Conservation (phyloP, 2,797 vertebrate genomes). For the Poeciliopsis presidionis region DNA sequence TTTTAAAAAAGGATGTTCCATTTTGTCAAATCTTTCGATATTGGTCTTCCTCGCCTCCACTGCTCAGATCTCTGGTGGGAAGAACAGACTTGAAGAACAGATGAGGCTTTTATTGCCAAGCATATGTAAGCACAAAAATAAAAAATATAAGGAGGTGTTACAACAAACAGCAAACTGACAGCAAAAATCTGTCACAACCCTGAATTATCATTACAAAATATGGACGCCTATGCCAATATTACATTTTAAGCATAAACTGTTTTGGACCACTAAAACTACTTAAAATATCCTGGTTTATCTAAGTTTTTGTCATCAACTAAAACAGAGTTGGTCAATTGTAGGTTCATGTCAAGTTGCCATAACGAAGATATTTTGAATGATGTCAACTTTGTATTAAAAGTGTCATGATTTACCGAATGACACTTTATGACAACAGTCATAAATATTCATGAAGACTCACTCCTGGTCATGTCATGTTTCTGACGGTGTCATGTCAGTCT, state of each 20-base stretch:
- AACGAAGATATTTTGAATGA: no score
- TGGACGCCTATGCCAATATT: not conserved
- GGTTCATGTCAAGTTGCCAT: no score
- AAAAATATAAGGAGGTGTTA: not conserved
- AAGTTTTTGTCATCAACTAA: not conserved
- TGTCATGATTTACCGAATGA: no score
- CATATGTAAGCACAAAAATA: not conserved
- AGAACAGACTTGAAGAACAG: not conserved
- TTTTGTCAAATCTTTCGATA: not conserved
- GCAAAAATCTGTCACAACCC: not conserved
- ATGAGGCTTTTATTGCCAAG: not conserved
- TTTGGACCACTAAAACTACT: not conserved
- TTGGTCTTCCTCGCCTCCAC: not conserved
- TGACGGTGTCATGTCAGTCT: no score
- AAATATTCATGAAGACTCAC: no score
- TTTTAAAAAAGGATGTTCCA: not conserved
- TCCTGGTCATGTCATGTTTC: no score
- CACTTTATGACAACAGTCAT: no score
- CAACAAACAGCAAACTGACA: not conserved
- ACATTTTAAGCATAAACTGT: not conserved
- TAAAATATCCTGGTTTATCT: not conserved
- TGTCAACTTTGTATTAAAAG: no score
- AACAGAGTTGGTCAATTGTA: not conserved
- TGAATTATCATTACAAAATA: not conserved
- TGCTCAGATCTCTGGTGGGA: constrained; percentile 2